phyloP scores from a whole-genome alignment of 2,113 vertebrate species.

The Myanophis thanlyinensis region DNA sequence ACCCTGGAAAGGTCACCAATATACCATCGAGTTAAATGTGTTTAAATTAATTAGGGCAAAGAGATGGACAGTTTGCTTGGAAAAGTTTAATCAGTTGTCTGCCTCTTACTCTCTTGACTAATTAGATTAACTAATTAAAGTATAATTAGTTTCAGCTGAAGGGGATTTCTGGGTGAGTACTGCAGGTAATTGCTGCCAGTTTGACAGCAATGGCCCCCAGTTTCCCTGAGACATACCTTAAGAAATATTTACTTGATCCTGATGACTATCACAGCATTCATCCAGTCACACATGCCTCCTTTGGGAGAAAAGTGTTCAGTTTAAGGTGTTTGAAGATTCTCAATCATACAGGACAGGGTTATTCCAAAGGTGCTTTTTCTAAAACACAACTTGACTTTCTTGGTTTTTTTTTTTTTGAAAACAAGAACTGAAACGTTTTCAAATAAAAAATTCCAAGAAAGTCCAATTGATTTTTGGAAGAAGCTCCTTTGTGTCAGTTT shows the following conservation, averaged over 20 bases:
- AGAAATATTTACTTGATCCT: neutral
- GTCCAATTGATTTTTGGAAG: neutral
- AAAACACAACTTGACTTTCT: neutral
- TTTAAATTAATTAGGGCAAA: neutral
- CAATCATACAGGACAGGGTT: neutral
- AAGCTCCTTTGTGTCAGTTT: neutral
- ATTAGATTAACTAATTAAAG: neutral
- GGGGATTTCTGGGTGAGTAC: neutral
- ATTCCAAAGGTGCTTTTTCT: neutral
- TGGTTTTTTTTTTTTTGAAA: neutral
- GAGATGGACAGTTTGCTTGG: neutral
- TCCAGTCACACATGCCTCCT: neutral
- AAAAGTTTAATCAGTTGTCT: neutral
- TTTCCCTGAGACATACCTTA: neutral
- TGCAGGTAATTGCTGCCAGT: neutral
- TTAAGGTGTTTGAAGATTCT: neutral
- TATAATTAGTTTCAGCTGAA: neutral
- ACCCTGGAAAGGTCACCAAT: neutral
- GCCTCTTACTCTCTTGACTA: neutral
- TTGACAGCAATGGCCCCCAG: neutral
- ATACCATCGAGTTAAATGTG: neutral
- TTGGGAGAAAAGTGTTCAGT: neutral
- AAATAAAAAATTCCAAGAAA: neutral
- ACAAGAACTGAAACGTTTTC: neutral
- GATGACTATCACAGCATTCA: neutral